A percentile compares a stretch with the other conserved stretches of the same genome.
Conservation (phyloP, 37 sponge, comb jelly and placozoan species). For the Amphimedon queenslandica region DNA sequence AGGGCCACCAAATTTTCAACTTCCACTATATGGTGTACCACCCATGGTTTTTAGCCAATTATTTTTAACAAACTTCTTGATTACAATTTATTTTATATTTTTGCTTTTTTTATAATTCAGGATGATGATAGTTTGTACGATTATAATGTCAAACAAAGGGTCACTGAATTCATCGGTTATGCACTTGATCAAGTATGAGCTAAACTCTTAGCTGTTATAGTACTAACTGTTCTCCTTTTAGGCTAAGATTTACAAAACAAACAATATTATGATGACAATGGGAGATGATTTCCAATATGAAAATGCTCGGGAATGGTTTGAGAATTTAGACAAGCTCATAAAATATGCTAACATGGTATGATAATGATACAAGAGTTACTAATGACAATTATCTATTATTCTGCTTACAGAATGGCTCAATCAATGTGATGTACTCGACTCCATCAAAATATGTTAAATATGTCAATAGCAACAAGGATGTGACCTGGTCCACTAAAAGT, state of each 20-base stretch:
- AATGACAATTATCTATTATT: not conserved
- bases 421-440: constrained; percentile 91
- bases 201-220: not conserved
- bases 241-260: constrained; percentile 29
- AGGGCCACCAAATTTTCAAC: no score
- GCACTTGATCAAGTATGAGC: not conserved
- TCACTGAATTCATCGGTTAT: constrained; percentile 22
- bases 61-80: no score
- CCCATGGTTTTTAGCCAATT: no score
- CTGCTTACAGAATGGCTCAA: constrained; percentile 4
- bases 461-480: constrained; percentile 28
- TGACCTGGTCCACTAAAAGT: constrained; percentile 73
- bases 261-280: constrained; percentile 76
- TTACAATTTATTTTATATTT: no score
- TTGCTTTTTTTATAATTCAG: constrained; percentile 4
- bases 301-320: constrained; percentile 54
- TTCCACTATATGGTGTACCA: no score
- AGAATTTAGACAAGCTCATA: no score
- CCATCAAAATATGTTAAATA: constrained; percentile 81
- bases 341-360: constrained; percentile 49
- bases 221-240: not conserved
- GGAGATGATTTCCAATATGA: constrained; percentile 68
- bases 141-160: constrained; percentile 42
- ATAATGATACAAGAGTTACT: not conserved
- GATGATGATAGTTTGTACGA: constrained; percentile 38